Base-by-base conservation (phyloP, 2,888 invertebrate species). In the Phania funesta region DNA sequence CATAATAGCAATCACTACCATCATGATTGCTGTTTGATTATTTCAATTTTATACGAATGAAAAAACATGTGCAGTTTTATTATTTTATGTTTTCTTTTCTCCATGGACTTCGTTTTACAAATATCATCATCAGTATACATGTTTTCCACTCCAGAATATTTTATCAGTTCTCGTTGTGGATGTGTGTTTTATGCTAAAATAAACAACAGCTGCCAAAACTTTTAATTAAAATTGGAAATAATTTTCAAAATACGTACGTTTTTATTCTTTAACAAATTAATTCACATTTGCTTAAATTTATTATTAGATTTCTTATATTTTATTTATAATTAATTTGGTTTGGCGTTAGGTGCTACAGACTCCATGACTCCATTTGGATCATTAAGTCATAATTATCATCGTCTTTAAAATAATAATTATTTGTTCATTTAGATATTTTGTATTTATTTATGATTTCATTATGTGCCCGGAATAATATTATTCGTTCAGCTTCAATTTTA, bases 201-300 rank as follows among this genome's bases (percentile, higher is more conserved):
- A 52, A 77, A 70, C 46, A 77, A 56, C 77, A 68, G 76, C 76
- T 77, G 76, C 76, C 62, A 13, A 46, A 77, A 62, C 32, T 76
- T 62, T 41, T 44, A 77, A 60, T 52, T 60, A 8, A 52, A 67
- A 48, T 75, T 48, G 22, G n/a, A 50, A n/a, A n/a, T 29, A 24
- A 22, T 50, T 13, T 50, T 68, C 13, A 16, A 44, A 46, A 11
- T 13, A 20, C 11, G 1, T 50, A 35, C 11, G 11, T 58, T 58
- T 8, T 50, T 50, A 8, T 4, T 52, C 8, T 24, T 13, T 3
- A 50, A 35, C 16, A 38, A 35, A 11, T 56, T 54, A 38, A 5
- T 20, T 41, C 7, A 29, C 18, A 13, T 65, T 64, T 54, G 44
- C 20, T 48, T 11, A 35, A 74, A 32, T 22, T 56, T 65, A 22